A percentile compares a stretch with the other conserved stretches of the same genome.
Conservation (phyloP, 2,797 vertebrate genomes). For the Steatocranus sp. region DNA sequence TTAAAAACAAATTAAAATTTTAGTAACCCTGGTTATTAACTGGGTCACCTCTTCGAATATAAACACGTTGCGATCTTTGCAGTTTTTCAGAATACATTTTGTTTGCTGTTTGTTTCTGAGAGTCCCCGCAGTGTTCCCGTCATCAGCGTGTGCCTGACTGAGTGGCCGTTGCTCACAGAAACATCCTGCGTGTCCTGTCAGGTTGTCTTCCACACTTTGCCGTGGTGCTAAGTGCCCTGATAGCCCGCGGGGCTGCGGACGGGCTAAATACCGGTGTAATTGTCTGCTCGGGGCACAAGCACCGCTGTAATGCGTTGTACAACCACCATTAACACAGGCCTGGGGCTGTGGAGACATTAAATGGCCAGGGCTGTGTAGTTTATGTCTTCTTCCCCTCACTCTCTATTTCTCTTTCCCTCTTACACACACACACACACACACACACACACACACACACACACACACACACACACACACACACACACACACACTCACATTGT, state of each 20-base stretch:
- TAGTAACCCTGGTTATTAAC: neutral
- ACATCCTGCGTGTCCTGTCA: constrained; percentile 29
- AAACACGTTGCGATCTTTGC: rapidly evolving
- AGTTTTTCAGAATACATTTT: neutral
- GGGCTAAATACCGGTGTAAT: constrained; percentile 90
- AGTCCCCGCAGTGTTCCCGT: neutral
- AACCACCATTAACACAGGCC: constrained; percentile 86
- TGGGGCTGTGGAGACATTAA: constrained; percentile 82
- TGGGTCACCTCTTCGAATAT: rapidly evolving
- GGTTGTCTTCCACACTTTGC: constrained; percentile 63
- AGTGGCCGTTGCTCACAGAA: neutral
- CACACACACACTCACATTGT: neutral
- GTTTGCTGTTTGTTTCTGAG: neutral
- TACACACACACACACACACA: neutral
- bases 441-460: neutral
- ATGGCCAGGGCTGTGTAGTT: constrained; percentile 66
- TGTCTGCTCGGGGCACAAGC: constrained; percentile 77
- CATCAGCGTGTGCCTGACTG: neutral
- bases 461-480: neutral
- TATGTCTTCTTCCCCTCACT: constrained; percentile 62
- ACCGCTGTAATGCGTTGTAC: constrained; percentile 83
- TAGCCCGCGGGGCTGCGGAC: constrained; percentile 80
- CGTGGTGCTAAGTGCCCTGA: constrained; percentile 78
- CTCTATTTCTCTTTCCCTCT: constrained; percentile 27
- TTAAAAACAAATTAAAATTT: rapidly evolving